Base-by-base conservation (phyloP, 2,797 vertebrate species). In the Australoheros facetus region DNA sequence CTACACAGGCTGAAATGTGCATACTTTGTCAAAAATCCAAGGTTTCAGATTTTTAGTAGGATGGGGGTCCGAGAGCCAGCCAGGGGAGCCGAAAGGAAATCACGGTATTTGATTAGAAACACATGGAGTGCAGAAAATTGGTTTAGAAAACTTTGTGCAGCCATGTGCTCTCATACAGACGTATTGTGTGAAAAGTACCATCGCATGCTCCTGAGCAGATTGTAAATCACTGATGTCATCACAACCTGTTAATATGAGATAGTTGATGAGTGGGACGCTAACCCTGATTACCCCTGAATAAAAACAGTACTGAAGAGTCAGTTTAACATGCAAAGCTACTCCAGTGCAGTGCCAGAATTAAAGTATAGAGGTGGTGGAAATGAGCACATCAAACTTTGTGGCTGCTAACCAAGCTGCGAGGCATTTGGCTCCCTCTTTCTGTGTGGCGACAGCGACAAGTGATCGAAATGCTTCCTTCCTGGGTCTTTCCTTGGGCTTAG, bases 401-500 rank as follows among this genome's bases (percentile, higher is more conserved):
- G 42, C 21, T 11, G 42, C 32, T 48, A 56, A 34, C 26, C 5
- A 9, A 7, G 59, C 56, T 69, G 17, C 28, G 19, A 14, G 16
- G n/a, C 70, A 71, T 48, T 55, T 32, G 26, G 51, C 54, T 64
- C 30, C 45, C 54, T 42, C 39, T 77, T 4, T 79, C 54, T 51
- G 77, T 64, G 19, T 14, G 34, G 17, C 73, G 83, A 75, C 60
- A 72, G 75, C 57, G 59, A 72, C 62, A 80, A 76, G 66, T 85
- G 85, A 89, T 87, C 74, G 10, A 84, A 80, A 80, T 70, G 55
- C 51, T 81, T 91, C 83, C 86, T 88, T 32, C 7, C 64, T 4
- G 34, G 74, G 74, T 75, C 83, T 85, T 84, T 89, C 72, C 88
- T 84, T 79, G 60, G 78, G 87, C 69, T 88, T 72, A 87, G 80